A percentile compares a stretch with the other conserved stretches of the same genome.
phyloP scores from a whole-genome alignment of 2,888 invertebrate species.

The Oscheius sp. region DNA sequence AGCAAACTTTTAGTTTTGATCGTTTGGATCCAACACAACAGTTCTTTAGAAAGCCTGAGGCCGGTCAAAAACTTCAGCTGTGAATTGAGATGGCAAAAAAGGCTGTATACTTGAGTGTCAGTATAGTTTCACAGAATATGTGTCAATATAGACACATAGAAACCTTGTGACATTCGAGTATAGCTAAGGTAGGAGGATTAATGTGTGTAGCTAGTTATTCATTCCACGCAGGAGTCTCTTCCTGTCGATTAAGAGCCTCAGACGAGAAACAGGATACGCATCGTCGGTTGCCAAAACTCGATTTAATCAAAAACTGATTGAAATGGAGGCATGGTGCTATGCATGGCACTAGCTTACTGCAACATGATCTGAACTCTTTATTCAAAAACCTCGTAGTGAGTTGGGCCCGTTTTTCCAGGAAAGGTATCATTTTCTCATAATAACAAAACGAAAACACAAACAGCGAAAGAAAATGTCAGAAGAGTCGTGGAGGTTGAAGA shows the following conservation, averaged over 20 bases:
- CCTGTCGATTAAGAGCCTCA: constrained; percentile 34
- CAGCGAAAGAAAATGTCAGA: neutral
- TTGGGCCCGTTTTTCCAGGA: constrained; percentile 12
- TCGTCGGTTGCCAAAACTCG: neutral
- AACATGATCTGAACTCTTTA: constrained; percentile 15
- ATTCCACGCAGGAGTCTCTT: constrained; percentile 36
- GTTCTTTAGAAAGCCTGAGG: neutral
- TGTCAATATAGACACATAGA: neutral
- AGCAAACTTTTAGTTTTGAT: neutral
- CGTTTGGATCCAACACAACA: too few relatives aligned
- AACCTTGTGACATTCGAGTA: constrained; percentile 9
- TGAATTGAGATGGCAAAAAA: neutral
- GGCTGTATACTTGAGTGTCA: neutral
- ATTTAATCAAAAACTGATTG: neutral
- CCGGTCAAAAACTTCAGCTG: neutral
- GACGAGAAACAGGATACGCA: constrained; percentile 32
- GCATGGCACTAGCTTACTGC: too few relatives aligned
- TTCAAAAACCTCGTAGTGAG: constrained; percentile 32
- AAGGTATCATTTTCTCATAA: constrained; percentile 2
- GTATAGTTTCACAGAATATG: neutral
- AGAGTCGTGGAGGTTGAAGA: neutral
- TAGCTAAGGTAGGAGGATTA: constrained; percentile 33
- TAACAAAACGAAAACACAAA: neutral
- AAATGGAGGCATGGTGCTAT: neutral
- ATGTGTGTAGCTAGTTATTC: constrained; percentile 36